Evolutionary conservation across 2,797 vertebrate species (phyloP).

Genomic region (Fundulus diaphanus): DNA sequence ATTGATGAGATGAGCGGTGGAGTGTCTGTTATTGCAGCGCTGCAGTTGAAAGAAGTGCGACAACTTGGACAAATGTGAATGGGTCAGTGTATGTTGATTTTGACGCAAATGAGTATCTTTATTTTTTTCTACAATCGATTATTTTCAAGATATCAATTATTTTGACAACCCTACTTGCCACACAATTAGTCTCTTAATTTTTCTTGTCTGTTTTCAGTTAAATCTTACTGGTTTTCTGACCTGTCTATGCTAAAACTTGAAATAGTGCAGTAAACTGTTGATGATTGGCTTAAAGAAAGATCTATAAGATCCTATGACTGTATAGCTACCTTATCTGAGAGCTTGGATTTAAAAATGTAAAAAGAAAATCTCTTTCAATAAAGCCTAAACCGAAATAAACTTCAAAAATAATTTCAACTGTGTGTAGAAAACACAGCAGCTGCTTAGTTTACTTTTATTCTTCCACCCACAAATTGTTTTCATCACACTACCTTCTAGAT

Average conservation of each 20-base stretch:
- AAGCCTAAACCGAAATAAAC: neutral
- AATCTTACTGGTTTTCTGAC: neutral
- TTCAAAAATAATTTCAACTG: neutral
- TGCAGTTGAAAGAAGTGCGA: too few species aligned
- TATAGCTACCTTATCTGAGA: neutral
- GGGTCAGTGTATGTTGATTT: too few species aligned
- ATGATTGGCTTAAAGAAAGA: neutral
- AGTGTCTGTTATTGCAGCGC: too few species aligned
- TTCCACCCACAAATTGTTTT: neutral
- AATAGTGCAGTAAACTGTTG: neutral
- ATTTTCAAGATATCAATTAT: too few species aligned
- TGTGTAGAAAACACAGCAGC: neutral
- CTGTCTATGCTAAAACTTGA: neutral
- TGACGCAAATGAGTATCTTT: too few species aligned
- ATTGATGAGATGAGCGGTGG: too few species aligned
- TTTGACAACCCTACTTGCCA: too few species aligned
- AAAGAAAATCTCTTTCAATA: neutral
- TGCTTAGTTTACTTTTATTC: neutral
- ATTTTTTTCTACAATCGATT: too few species aligned
- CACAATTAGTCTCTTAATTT: neutral
- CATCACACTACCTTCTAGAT: slow-evolving; percentile 1
- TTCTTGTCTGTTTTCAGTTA: neutral
- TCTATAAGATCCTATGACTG: neutral
- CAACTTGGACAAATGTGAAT: too few species aligned
- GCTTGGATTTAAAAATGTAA: neutral